Evolutionary conservation across 2,888 invertebrate species (phyloP).

Genomic region (Eupithecia inturbata): DNA sequence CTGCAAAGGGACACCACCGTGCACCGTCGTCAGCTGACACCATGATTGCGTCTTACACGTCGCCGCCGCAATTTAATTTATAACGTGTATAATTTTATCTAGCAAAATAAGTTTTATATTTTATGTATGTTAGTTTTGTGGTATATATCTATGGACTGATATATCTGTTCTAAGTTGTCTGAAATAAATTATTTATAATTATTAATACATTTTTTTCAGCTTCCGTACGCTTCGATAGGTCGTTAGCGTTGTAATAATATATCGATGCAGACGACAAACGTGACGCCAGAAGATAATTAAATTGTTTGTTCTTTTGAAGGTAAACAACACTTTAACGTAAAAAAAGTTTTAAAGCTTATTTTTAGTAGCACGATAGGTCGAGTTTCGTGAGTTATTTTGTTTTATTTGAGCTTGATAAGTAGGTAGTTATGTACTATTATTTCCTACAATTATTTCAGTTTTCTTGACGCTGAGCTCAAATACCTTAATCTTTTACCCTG

Average conservation of each 20-base stretch:
- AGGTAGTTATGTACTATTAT: neutral
- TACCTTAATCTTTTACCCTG: neutral
- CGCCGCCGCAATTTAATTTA: no score
- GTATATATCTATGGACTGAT: no score
- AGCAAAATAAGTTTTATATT: no score
- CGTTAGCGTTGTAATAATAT: constrained; percentile 62
- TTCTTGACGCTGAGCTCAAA: neutral
- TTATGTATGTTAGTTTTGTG: no score
- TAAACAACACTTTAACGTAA: neutral
- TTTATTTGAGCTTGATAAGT: neutral
- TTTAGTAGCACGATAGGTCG: neutral
- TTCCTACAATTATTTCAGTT: no score
- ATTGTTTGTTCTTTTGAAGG: no score
- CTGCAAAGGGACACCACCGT: no score
- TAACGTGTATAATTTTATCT: no score
- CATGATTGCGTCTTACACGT: no score
- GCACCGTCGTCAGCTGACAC: no score
- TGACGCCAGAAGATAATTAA: neutral
- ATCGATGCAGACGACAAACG: neutral
- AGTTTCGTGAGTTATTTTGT: neutral
- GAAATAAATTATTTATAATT: no score
- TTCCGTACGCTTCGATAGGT: constrained; percentile 60
- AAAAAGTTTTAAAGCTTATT: neutral
- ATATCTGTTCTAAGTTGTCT: no score
- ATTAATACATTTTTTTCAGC: constrained; percentile 78